phyloP scores from a whole-genome alignment of 2,888 invertebrate genomes.

The Callinectes sapidus region DNA sequence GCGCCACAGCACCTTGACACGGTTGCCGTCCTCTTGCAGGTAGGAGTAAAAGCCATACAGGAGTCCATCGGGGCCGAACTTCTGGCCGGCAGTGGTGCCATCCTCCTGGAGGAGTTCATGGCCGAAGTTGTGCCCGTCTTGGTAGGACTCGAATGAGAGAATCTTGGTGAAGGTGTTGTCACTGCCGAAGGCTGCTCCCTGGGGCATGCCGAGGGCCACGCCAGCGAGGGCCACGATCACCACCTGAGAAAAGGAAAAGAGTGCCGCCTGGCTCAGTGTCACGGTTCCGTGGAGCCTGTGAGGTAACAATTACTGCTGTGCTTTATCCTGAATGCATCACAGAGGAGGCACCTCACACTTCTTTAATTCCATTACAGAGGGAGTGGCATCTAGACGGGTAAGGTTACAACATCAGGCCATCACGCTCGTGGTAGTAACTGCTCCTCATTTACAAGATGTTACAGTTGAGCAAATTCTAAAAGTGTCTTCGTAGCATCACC shows the following conservation, averaged over 20 bases:
- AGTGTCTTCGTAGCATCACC: background rate
- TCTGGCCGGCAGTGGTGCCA: constrained; percentile 71
- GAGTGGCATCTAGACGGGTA: background rate
- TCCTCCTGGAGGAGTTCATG: constrained; percentile 71
- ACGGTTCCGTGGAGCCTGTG: background rate
- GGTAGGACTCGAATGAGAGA: constrained; percentile 71
- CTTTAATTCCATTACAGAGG: background rate
- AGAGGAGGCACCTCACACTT: background rate
- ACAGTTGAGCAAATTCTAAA: background rate
- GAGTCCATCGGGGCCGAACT: constrained; percentile 70
- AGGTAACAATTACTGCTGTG: background rate
- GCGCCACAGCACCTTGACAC: constrained; percentile 71
- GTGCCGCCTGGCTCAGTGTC: background rate
- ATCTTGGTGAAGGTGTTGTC: constrained; percentile 70
- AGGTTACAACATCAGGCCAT: background rate
- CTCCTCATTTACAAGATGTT: background rate
- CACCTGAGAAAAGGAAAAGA: constrained; percentile 51
- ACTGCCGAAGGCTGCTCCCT: constrained; percentile 24
- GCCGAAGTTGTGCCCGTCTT: constrained; percentile 70
- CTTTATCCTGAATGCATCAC: too few relatives aligned
- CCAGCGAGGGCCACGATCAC: constrained; percentile 61
- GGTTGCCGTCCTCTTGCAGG: constrained; percentile 66
- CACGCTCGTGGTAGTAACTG: background rate
- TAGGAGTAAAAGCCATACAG: constrained; percentile 72
- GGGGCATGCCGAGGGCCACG: constrained; percentile 67